Conservation (phyloP, 2,888 invertebrate genomes). For the Siphlonurus alternatus region DNA sequence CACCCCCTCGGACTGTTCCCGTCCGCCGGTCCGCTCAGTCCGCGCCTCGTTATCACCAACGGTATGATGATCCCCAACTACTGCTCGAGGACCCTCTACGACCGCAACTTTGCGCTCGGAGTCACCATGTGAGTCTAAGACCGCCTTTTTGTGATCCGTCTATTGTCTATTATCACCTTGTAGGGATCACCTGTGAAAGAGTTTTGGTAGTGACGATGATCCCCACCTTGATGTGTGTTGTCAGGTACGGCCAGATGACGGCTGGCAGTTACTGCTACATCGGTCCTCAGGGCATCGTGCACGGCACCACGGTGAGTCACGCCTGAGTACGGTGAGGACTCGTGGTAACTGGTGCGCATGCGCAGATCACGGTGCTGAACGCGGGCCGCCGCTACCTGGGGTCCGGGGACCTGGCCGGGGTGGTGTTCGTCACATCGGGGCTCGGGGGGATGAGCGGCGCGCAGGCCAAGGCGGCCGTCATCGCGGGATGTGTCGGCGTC, state of each 20-base stretch:
- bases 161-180: too few relatives aligned
- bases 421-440: conserved; percentile 38
- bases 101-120: conserved; percentile 39
- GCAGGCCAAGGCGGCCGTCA: conserved; percentile 42
- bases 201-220: too few relatives aligned
- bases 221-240: too few relatives aligned
- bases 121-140: conserved; percentile 36
- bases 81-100: conserved; percentile 33
- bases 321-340: too few relatives aligned
- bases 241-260: conserved; percentile 44
- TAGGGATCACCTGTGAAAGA: too few relatives aligned
- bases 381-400: conserved; percentile 36
- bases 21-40: conserved; percentile 28
- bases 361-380: conserved; percentile 38
- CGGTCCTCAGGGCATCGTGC: conserved; percentile 46
- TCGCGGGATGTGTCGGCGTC: conserved; percentile 40
- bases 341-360: conserved; percentile 21
- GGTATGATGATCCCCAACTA: conserved; percentile 46
- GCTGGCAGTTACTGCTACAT: conserved; percentile 45
- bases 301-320: conserved; percentile 44
- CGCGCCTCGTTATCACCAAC: conserved; percentile 39
- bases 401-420: conserved; percentile 29
- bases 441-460: conserved; percentile 45
- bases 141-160: not conserved
- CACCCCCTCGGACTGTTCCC: conserved; percentile 43